Conservation (phyloP, 2,113 vertebrate species). For the Hippopotamus amphibius region DNA sequence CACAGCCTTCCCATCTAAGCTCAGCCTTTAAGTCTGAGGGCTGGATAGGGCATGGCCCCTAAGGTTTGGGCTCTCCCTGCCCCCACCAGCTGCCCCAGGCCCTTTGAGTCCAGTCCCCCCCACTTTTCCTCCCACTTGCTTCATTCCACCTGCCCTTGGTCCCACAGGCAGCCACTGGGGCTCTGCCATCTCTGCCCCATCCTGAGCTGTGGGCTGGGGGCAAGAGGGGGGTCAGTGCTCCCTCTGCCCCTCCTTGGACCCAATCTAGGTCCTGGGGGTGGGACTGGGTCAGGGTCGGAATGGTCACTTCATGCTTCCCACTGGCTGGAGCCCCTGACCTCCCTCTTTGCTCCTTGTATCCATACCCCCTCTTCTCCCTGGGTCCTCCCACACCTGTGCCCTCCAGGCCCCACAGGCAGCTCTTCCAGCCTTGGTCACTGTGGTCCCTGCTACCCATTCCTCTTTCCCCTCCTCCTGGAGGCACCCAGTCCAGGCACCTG, state of each 20-base stretch:
- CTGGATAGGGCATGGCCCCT: background rate
- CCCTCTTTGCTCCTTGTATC: background rate
- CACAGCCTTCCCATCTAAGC: too few species aligned
- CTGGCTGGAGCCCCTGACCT: too few species aligned
- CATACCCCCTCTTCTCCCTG: background rate
- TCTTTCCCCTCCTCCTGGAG: background rate
- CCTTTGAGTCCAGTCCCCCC: background rate
- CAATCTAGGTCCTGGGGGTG: background rate
- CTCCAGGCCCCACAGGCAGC: background rate
- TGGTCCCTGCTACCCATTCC: background rate
- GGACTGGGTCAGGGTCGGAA: too few species aligned
- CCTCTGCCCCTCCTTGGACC: background rate
- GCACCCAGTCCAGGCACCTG: background rate
- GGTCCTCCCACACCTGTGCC: background rate
- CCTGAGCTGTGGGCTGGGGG: background rate
- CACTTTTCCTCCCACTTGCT: background rate
- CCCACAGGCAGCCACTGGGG: background rate
- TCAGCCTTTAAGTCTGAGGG: background rate
- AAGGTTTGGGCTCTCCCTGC: background rate
- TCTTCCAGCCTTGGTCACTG: too few species aligned
- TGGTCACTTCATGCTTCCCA: background rate
- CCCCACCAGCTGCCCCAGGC: too few species aligned
- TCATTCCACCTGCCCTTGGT: background rate
- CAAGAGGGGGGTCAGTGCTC: background rate
- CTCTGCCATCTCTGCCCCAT: background rate